These are phyloP conservation scores for Archips xylosteana DNA, from an alignment of 2,888 invertebrate genomes.

Conservation along the genomic window DNA sequence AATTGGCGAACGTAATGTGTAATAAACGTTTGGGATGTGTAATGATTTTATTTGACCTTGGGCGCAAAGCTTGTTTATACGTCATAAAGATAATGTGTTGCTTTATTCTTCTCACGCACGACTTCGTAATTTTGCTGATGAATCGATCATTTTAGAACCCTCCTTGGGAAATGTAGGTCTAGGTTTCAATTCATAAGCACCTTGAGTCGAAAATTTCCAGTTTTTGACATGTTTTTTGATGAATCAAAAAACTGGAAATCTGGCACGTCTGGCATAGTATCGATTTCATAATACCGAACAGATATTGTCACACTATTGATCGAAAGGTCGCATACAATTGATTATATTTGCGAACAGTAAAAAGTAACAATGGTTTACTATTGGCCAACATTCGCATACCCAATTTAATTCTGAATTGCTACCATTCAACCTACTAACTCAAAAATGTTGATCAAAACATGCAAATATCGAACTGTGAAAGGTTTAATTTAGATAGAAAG, in stretches of 20 bases:
- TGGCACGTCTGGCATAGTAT: conserved; percentile 26
- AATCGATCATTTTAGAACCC: conserved; percentile 9
- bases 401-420: conserved; percentile 28
- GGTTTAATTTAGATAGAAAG: background rate
- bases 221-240: conserved; percentile 9
- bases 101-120: conserved; percentile 23
- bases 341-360: conserved; percentile 43
- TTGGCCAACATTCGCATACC: conserved; percentile 38
- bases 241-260: conserved; percentile 9
- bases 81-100: conserved; percentile 13
- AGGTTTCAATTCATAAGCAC: conserved; percentile 6
- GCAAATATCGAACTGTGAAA: background rate
- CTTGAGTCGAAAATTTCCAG: conserved; percentile 1
- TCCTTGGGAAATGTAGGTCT: conserved; percentile 24
- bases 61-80: conserved; percentile 25
- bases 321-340: conserved; percentile 36
- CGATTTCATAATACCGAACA: conserved; percentile 39
- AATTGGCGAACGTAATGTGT: conserved; percentile 16
- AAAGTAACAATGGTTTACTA: conserved; percentile 42
- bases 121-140: conserved; percentile 21
- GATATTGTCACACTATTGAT: conserved; percentile 38
- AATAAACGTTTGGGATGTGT: background rate
- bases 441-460: background rate
- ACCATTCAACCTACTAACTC: background rate
- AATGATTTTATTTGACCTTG: conserved; percentile 29